Percentiles rank a stretch among this genome's conserved stretches.
Conservation (phyloP, 2,888 invertebrate genomes). For the Tuberolachnus salignus region DNA sequence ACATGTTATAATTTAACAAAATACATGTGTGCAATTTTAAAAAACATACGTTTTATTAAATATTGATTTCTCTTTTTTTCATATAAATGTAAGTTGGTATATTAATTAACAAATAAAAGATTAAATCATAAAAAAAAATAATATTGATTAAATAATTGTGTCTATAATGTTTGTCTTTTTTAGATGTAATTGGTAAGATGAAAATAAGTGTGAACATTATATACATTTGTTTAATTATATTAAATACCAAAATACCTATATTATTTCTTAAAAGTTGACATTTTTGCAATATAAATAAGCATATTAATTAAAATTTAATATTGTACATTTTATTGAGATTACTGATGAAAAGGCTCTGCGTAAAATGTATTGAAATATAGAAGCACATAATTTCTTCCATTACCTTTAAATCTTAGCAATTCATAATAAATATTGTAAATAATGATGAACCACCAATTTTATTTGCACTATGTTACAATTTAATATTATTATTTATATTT, state of each 20-base stretch:
- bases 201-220: neutral
- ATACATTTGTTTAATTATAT: neutral
- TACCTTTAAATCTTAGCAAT: too few species aligned
- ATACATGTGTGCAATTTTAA: neutral
- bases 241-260: too few species aligned
- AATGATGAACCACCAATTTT: neutral
- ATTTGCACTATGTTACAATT: neutral
- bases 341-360: too few species aligned
- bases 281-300: neutral
- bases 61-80: neutral
- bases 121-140: neutral
- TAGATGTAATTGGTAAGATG: neutral
- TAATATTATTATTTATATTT: neutral
- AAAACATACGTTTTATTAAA: neutral
- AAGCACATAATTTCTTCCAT: too few species aligned
- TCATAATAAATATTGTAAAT: neutral
- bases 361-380: neutral
- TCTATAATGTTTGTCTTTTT: too few species aligned
- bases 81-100: neutral
- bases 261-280: neutral
- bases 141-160: too few species aligned
- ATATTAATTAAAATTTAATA: neutral
- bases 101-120: neutral
- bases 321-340: neutral
- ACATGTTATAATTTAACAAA: neutral